Conservation (phyloP, 2,113 vertebrate genomes). For the Melanotaenia duboulayi region DNA sequence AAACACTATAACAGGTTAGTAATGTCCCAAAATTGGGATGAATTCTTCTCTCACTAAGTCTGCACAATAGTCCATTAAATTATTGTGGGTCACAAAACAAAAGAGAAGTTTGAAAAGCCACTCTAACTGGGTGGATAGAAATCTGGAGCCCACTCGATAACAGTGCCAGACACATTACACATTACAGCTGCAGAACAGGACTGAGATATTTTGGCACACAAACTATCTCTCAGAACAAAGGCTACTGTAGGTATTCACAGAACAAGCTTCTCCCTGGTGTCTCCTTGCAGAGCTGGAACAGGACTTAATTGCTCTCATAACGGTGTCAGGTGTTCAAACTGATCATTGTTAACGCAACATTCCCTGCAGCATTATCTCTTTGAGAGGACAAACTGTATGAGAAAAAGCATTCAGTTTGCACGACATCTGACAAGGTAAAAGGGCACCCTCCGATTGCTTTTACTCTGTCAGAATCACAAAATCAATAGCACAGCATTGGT, state of each 20-base stretch:
- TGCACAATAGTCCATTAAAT: slow-evolving; percentile 65
- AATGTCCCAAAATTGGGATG: slow-evolving; percentile 48
- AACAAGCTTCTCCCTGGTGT: slow-evolving; percentile 31
- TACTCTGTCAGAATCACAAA: slow-evolving; percentile 63
- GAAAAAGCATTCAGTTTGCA: slow-evolving; percentile 68
- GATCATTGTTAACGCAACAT: slow-evolving; percentile 77
- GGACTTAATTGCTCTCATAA: slow-evolving; percentile 78
- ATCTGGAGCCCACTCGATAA: slow-evolving; percentile 63
- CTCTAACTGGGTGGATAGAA: slow-evolving; percentile 50
- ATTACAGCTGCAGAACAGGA: slow-evolving; percentile 43
- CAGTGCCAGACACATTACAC: slow-evolving; percentile 61
- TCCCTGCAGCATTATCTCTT: slow-evolving; percentile 72
- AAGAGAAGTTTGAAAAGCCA: slow-evolving; percentile 71
- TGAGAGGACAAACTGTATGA: slow-evolving; percentile 57
- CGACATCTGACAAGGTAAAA: slow-evolving; percentile 70
- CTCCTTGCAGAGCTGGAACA: slow-evolving; percentile 49
- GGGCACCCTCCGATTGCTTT: slow-evolving; percentile 68
- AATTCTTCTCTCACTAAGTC: slow-evolving; percentile 46
- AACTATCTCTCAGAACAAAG: slow-evolving; percentile 50
- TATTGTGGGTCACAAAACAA: slow-evolving; percentile 70
- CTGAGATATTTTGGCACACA: slow-evolving; percentile 52
- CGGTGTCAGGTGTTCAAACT: slow-evolving; percentile 78
- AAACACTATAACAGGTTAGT: slow-evolving; percentile 54
- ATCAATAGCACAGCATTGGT: slow-evolving; percentile 70
- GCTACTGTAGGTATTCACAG: slow-evolving; percentile 26